Evolutionary conservation across 2,797 vertebrate species (phyloP).

Genomic region (Apogon hyalosoma): DNA sequence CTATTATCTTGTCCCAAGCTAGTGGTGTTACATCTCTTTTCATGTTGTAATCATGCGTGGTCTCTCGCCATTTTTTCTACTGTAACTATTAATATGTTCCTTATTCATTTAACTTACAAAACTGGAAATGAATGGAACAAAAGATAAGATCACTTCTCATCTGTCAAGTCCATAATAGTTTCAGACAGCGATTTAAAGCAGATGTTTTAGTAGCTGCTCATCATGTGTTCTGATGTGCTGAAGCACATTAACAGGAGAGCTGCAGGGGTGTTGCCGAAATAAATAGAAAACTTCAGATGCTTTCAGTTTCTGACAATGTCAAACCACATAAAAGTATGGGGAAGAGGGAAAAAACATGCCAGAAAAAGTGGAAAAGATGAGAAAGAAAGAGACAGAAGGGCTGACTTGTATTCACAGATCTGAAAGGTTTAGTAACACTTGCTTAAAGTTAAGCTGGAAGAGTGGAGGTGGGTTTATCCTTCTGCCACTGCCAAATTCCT

Average conservation of each 20-base stretch:
- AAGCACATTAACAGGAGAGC: slow-evolving; percentile 23
- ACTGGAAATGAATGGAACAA: no score
- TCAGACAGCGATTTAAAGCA: slow-evolving; percentile 1
- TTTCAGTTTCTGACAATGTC: slow-evolving; percentile 25
- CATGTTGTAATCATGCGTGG: no score
- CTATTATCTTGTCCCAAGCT: no score
- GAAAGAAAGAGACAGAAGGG: slow-evolving; percentile 19
- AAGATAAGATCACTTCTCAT: no score
- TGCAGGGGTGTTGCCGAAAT: slow-evolving; percentile 19
- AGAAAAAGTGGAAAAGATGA: slow-evolving; percentile 22
- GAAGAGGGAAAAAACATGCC: slow-evolving; percentile 3
- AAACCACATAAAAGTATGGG: slow-evolving; percentile 6
- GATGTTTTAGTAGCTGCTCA: slow-evolving; percentile 5
- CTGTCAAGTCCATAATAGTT: no score
- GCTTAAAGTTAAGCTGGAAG: slow-evolving; percentile 21
- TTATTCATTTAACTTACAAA: no score
- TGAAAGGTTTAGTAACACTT: slow-evolving; percentile 35
- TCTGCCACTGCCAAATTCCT: slow-evolving; percentile 24
- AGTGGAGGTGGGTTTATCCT: slow-evolving; percentile 37
- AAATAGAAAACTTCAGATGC: slow-evolving; percentile 12
- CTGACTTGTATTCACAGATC: slow-evolving; percentile 20
- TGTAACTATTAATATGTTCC: no score
- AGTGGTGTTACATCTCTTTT: no score
- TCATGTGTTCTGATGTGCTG: slow-evolving; percentile 19
- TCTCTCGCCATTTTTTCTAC: no score